These are phyloP conservation scores for Ischnura elegans DNA, from an alignment of 2,888 invertebrate species.

Conservation along the genomic window DNA sequence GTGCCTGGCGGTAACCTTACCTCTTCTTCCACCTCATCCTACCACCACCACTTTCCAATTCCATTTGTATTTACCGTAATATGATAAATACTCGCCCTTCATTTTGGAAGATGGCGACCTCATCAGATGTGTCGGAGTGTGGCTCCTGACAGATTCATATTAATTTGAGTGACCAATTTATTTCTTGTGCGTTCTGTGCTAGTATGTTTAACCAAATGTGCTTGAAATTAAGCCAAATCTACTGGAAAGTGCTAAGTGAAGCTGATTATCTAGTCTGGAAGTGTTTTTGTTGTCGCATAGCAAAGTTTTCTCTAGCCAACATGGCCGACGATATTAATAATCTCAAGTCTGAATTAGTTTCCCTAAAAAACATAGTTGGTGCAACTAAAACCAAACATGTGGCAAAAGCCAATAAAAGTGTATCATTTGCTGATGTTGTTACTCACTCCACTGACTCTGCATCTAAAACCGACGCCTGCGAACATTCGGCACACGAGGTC, in stretches of 20 bases:
- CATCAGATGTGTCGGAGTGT: neutral
- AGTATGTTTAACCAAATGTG: neutral
- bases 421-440: too few species aligned
- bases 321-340: neutral
- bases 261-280: neutral
- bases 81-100: too few species aligned
- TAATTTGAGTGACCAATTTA: neutral
- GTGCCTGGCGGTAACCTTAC: too few species aligned
- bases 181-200: neutral
- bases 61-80: too few species aligned
- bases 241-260: neutral
- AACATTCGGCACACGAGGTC: too few species aligned
- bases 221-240: neutral
- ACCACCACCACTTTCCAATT: too few species aligned
- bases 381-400: too few species aligned
- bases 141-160: neutral
- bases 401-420: too few species aligned
- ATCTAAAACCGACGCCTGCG: too few species aligned
- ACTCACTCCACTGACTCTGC: too few species aligned
- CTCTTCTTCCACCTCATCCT: too few species aligned
- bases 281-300: neutral
- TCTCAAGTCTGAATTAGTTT: neutral
- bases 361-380: too few species aligned
- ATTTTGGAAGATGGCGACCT: neutral
- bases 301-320: neutral